phyloP scores from a whole-genome alignment of 2,888 invertebrate species.

The Venustoraphidia nigricollis region DNA sequence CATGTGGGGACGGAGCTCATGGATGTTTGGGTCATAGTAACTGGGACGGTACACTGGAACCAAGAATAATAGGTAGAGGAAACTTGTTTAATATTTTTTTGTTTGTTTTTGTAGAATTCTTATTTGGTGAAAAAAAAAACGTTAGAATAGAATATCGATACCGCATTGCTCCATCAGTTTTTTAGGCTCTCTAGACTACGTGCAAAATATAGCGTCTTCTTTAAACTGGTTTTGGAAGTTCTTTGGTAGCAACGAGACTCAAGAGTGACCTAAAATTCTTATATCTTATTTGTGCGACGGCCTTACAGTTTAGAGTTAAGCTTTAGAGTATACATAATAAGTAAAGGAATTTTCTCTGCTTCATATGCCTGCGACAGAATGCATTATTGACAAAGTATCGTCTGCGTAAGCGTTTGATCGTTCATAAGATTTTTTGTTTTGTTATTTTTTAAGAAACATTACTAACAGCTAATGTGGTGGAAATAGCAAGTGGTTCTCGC shows the following conservation, averaged over 20 bases:
- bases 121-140: no score
- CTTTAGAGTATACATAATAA: neutral
- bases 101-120: no score
- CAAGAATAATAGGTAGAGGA: constrained; percentile 35
- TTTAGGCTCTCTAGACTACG: no score
- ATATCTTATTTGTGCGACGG: no score
- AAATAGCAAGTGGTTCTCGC: constrained; percentile 41
- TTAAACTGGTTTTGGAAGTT: no score
- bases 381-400: neutral
- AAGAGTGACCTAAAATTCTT: no score
- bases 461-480: constrained; percentile 39
- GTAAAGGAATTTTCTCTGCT: no score
- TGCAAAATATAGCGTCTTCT: no score
- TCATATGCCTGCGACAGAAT: neutral
- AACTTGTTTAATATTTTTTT: constrained; percentile 7
- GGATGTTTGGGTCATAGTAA: constrained; percentile 50
- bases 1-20: constrained; percentile 46
- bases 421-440: constrained; percentile 3
- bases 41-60: constrained; percentile 34
- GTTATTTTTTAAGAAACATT: constrained; percentile 24
- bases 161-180: no score
- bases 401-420: neutral
- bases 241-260: no score
- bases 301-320: no score
- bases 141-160: no score